Conservation (phyloP, 1,140 invertebrate genomes). For the Macrostomum lignano region DNA sequence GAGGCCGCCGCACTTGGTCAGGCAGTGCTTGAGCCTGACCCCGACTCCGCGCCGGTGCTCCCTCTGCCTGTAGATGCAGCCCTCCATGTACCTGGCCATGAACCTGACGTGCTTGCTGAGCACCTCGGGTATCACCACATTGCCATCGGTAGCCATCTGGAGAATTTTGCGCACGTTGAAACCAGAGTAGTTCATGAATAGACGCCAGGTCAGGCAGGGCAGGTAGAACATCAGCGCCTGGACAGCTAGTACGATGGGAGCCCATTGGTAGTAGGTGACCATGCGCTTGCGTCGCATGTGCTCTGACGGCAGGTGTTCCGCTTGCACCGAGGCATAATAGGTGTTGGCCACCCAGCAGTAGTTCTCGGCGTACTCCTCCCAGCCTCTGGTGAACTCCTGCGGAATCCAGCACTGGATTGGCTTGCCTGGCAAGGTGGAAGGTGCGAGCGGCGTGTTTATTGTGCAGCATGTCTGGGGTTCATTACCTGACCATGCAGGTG, state of each 20-base stretch:
- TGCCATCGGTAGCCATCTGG: conserved; percentile 8
- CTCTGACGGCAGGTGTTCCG: conserved; percentile 16
- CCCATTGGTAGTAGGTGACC: conserved; percentile 28
- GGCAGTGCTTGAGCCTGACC: too few relatives aligned
- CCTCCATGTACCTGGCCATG: conserved; percentile 8
- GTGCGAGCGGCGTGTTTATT: too few relatives aligned
- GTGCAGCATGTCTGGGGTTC: too few relatives aligned
- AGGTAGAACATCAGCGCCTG: conserved; percentile 27
- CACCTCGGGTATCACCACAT: conserved; percentile 11
- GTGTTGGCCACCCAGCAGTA: conserved; percentile 27
- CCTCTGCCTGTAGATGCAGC: conserved; percentile 10
- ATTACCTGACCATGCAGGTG: too few relatives aligned
- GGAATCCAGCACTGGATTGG: conserved; percentile 11
- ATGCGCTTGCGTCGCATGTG: conserved; percentile 12
- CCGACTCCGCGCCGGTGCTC: too few relatives aligned
- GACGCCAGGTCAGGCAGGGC: conserved; percentile 26
- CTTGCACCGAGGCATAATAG: conserved; percentile 24
- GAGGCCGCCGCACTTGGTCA: too few relatives aligned
- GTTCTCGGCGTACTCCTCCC: conserved; percentile 19
- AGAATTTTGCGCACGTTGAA: conserved; percentile 13
- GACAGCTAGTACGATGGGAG: conserved; percentile 26
- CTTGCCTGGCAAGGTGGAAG: conserved; percentile 2
- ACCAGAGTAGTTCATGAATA: conserved; percentile 12
- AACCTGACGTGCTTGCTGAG: conserved; percentile 7
- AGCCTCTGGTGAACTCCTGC: conserved; percentile 10